A percentile compares a stretch with the other conserved stretches of the same genome.
These are phyloP conservation scores for Smutsia temminckii DNA, from an alignment of 2,797 vertebrate species.

Conservation along the genomic window DNA sequence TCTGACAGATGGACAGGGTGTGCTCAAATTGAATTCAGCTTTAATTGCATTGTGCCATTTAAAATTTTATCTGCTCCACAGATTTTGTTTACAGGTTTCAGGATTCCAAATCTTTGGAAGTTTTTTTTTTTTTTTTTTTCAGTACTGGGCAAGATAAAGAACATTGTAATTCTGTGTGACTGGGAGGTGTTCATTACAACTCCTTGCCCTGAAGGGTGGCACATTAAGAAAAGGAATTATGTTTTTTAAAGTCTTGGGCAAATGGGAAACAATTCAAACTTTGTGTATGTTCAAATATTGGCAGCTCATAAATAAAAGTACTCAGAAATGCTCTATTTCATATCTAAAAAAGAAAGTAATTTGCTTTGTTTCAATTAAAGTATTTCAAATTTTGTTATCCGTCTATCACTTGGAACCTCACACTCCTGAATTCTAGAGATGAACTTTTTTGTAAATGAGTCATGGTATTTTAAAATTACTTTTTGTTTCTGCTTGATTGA, in stretches of 20 bases:
- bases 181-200: conserved; percentile 92
- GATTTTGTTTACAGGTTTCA: conserved; percentile 99
- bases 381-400: conserved; percentile 76
- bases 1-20: conserved; percentile 99
- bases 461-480: conserved; percentile 78
- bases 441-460: conserved; percentile 79
- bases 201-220: conserved; percentile 91
- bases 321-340: conserved; percentile 73
- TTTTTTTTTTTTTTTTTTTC: conserved; percentile 83
- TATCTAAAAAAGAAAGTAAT: conserved; percentile 73
- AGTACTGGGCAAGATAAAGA: conserved; percentile 90
- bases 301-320: conserved; percentile 80
- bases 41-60: conserved; percentile 99
- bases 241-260: conserved; percentile 81
- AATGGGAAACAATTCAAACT: conserved; percentile 81
- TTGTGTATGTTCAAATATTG: conserved; percentile 81
- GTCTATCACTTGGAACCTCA: conserved; percentile 60
- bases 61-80: conserved; percentile 99
- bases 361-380: conserved; percentile 69
- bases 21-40: conserved; percentile 99
- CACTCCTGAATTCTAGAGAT: conserved; percentile 74
- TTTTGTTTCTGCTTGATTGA: conserved; percentile 77
- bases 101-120: conserved; percentile 93
- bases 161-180: conserved; percentile 93
- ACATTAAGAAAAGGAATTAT: conserved; percentile 92